Evolutionary conservation across 2,113 vertebrate species (phyloP).

Genomic region (Perognathus longimembris): DNA sequence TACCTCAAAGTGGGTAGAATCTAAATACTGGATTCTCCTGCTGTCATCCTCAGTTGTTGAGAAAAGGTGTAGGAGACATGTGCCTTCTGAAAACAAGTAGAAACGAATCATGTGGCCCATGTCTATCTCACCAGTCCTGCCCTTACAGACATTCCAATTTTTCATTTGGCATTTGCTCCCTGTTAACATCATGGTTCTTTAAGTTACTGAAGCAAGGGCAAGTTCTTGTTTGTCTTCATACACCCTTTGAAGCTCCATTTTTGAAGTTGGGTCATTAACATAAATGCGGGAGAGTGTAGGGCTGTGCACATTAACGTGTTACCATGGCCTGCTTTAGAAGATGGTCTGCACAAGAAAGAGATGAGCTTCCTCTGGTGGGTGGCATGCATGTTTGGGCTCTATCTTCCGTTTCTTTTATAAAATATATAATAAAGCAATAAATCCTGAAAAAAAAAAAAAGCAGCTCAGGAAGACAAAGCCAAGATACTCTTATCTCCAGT

Average conservation of each 20-base stretch:
- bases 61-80: slow-evolving; percentile 16
- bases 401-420: slow-evolving; percentile 70
- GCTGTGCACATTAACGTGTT: not conserved
- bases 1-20: slow-evolving; percentile 81
- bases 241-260: slow-evolving; percentile 53
- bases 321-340: not conserved
- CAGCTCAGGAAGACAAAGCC: not conserved
- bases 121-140: not conserved
- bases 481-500: too few species aligned
- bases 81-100: slow-evolving; percentile 62
- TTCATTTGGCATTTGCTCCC: slow-evolving; percentile 61
- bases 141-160: slow-evolving; percentile 77
- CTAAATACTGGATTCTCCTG: slow-evolving; percentile 69
- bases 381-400: not conserved
- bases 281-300: not conserved
- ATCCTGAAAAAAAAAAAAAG: too few species aligned
- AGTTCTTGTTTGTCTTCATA: slow-evolving; percentile 69
- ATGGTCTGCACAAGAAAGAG: not conserved
- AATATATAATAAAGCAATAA: slow-evolving; percentile 73
- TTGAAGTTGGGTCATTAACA: slow-evolving; percentile 62
- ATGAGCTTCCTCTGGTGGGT: not conserved
- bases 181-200: slow-evolving; percentile 75
- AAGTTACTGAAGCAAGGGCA: slow-evolving; percentile 79
- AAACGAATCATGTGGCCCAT: slow-evolving; percentile 5
- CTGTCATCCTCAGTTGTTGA: slow-evolving; percentile 42